Conservation (phyloP, 2,888 invertebrate species). For the Synergus japonicus region DNA sequence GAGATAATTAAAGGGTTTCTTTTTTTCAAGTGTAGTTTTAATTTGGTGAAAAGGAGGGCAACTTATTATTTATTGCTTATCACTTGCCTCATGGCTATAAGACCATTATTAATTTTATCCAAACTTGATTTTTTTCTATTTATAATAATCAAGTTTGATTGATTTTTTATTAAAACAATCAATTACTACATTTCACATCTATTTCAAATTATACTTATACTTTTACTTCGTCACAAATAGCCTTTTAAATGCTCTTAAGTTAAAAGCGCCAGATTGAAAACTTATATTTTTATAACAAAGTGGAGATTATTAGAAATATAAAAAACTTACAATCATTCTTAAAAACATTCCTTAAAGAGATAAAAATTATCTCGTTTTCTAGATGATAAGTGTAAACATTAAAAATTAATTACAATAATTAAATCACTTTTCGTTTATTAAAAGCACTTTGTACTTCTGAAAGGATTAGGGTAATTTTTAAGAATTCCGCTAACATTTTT, state of each 20-base stretch:
- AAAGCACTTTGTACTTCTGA: constrained; percentile 37
- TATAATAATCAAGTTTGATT: too few relatives aligned
- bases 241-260: background rate
- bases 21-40: constrained; percentile 6
- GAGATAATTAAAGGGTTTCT: background rate
- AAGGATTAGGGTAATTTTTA: constrained; percentile 6
- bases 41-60: background rate
- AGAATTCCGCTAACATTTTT: background rate
- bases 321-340: background rate
- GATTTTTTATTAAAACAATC: background rate
- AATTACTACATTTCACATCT: background rate
- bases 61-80: constrained; percentile 31
- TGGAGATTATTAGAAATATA: background rate
- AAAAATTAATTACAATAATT: background rate
- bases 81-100: constrained; percentile 25
- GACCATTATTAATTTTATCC: background rate
- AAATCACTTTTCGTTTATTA: constrained; percentile 1
- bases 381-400: background rate
- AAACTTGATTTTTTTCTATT: too few relatives aligned
- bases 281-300: background rate
- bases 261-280: background rate
- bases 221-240: background rate
- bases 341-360: background rate
- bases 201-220: background rate
- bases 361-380: background rate